phyloP scores from a whole-genome alignment of 2,888 invertebrate genomes.

The Ormyrus rosae region DNA sequence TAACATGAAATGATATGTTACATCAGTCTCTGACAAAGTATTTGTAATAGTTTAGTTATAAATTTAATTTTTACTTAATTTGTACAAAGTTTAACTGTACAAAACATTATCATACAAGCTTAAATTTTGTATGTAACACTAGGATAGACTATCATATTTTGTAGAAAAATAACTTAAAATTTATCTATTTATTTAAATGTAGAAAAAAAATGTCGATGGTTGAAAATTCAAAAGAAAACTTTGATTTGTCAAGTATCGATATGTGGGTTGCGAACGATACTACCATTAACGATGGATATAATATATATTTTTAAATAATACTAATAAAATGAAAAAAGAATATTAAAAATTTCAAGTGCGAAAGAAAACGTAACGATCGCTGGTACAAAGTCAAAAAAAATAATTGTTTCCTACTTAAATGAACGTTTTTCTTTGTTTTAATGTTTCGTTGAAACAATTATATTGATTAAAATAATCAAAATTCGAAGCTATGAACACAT shows the following conservation, averaged over 20 bases:
- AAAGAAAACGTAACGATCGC: too few relatives aligned
- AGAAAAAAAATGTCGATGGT: slow-evolving; percentile 16
- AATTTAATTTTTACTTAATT: slow-evolving; percentile 31
- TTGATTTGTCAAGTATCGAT: slow-evolving; percentile 32
- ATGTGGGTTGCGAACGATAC: slow-evolving; percentile 25
- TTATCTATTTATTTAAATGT: slow-evolving; percentile 13
- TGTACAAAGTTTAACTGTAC: slow-evolving; percentile 45
- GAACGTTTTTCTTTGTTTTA: not conserved
- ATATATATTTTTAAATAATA: not conserved
- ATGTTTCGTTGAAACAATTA: slow-evolving; percentile 31
- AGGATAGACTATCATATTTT: slow-evolving; percentile 41
- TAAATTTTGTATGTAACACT: slow-evolving; percentile 30
- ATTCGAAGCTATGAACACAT: slow-evolving; percentile 38
- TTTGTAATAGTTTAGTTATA: slow-evolving; percentile 39
- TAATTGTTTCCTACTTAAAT: not conserved
- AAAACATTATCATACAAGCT: slow-evolving; percentile 38
- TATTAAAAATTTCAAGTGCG: too few relatives aligned
- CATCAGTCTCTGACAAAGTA: slow-evolving; percentile 64
- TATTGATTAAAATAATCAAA: not conserved
- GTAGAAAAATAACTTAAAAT: slow-evolving; percentile 44
- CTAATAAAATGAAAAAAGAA: too few relatives aligned
- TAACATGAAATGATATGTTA: slow-evolving; percentile 63
- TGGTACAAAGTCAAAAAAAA: not conserved
- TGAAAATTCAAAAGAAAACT: slow-evolving; percentile 16
- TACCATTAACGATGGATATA: slow-evolving; percentile 6